Conservation (phyloP, 1,140 invertebrate genomes). For the Zaprionus lachaisei region DNA sequence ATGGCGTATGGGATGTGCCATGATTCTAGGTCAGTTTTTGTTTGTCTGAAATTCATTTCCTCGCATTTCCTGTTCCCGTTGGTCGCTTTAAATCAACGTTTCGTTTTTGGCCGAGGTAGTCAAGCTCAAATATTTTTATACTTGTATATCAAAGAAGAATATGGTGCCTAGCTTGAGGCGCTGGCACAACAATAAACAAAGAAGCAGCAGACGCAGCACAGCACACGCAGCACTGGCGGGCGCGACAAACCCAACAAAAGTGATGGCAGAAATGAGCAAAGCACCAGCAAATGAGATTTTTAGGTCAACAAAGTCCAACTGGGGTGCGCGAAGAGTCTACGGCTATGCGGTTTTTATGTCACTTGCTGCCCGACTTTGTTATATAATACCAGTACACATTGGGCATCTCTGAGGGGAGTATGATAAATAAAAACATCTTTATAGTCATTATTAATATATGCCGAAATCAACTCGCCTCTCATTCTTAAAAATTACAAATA, state of each 20-base stretch:
- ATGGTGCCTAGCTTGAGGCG: conserved; percentile 52
- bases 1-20: conserved; percentile 16
- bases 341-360: conserved; percentile 67
- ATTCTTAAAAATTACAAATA: too few relatives aligned
- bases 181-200: conserved; percentile 60
- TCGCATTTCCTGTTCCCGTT: conserved; percentile 43
- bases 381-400: not conserved
- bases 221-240: conserved; percentile 23
- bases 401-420: not conserved
- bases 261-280: conserved; percentile 76
- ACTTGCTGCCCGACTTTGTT: conserved; percentile 49
- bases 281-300: conserved; percentile 80
- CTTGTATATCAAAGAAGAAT: conserved; percentile 57
- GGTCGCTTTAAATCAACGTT: conserved; percentile 24
- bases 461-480: too few relatives aligned
- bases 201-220: conserved; percentile 17
- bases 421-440: not conserved
- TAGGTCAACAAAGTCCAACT: conserved; percentile 80
- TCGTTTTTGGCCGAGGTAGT: conserved; percentile 19
- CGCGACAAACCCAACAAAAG: conserved; percentile 65
- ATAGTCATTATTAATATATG: too few relatives aligned
- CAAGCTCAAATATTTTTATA: conserved; percentile 45
- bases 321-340: conserved; percentile 38
- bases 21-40: conserved; percentile 58
- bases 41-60: conserved; percentile 59